Evolutionary conservation across 2,888 invertebrate species (phyloP).

Genomic region (Lithophane leautieri): DNA sequence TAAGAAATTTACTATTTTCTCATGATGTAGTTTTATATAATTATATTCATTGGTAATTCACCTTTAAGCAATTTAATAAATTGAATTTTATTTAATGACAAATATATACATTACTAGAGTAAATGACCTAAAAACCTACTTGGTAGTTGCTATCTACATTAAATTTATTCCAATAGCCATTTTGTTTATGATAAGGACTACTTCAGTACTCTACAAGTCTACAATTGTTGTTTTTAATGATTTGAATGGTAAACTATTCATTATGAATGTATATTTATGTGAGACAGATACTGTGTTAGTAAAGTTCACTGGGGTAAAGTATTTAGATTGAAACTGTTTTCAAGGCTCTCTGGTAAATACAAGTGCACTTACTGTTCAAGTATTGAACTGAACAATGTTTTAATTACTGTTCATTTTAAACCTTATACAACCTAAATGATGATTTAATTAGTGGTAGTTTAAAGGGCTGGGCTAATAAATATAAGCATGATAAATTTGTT

Average conservation of each 20-base stretch:
- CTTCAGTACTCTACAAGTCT: slow-evolving; percentile 35
- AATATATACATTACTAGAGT: slow-evolving; percentile 34
- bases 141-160: slow-evolving; percentile 60
- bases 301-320: slow-evolving; percentile 51
- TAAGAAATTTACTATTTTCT: neutral
- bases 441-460: neutral
- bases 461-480: neutral
- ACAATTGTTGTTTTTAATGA: slow-evolving; percentile 43
- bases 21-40: neutral
- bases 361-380: slow-evolving; percentile 23
- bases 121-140: slow-evolving; percentile 73
- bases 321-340: slow-evolving; percentile 45
- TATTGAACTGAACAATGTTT: neutral
- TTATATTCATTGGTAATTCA: neutral
- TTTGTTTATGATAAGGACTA: slow-evolving; percentile 58
- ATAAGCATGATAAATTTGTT: neutral
- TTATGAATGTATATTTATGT: slow-evolving; percentile 41
- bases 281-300: slow-evolving; percentile 19
- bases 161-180: slow-evolving; percentile 63
- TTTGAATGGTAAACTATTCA: slow-evolving; percentile 47
- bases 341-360: slow-evolving; percentile 35
- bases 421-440: neutral
- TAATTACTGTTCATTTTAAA: slow-evolving; percentile 11
- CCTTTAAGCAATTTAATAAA: neutral
- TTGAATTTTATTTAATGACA: slow-evolving; percentile 19